phyloP scores from a whole-genome alignment of 2,797 vertebrate genomes.

The Lutjanus argentimaculatus region DNA sequence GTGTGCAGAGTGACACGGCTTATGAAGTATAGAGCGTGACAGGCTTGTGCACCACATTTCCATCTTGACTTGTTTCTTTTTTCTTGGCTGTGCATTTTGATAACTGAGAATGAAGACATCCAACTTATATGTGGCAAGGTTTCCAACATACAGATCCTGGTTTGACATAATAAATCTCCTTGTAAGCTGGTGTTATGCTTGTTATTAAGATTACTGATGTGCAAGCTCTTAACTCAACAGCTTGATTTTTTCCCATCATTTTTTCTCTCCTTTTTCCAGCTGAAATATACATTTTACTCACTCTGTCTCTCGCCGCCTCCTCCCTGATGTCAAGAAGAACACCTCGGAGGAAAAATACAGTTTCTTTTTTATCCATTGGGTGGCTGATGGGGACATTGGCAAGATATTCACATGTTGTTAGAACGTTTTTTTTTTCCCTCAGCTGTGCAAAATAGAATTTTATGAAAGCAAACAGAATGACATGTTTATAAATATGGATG shows the following conservation, averaged over 20 bases:
- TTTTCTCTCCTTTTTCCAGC: conserved; percentile 21
- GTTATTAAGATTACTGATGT: conserved; percentile 40
- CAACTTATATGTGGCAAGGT: conserved; percentile 28
- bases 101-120: conserved; percentile 46
- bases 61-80: conserved; percentile 29
- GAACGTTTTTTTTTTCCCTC: conserved; percentile 49
- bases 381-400: conserved; percentile 45
- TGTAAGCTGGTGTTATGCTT: conserved; percentile 34
- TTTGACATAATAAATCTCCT: conserved; percentile 59
- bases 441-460: conserved; percentile 76
- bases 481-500: conserved; percentile 81
- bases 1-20: conserved; percentile 32
- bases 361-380: conserved; percentile 46
- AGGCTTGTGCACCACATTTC: conserved; percentile 33
- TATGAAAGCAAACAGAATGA: conserved; percentile 80
- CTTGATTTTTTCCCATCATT: conserved; percentile 29
- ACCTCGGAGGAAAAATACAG: conserved; percentile 29
- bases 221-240: conserved; percentile 24
- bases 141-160: conserved; percentile 32
- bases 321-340: conserved; percentile 56
- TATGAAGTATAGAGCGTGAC: conserved; percentile 36
- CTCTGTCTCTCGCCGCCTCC: conserved; percentile 38
- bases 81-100: conserved; percentile 37
- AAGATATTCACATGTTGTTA: conserved; percentile 72
- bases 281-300: conserved; percentile 56